Percentiles rank a stretch among this genome's conserved stretches.
phyloP scores from a whole-genome alignment of 23 tunicate species.

The Halocynthia aurantium region DNA sequence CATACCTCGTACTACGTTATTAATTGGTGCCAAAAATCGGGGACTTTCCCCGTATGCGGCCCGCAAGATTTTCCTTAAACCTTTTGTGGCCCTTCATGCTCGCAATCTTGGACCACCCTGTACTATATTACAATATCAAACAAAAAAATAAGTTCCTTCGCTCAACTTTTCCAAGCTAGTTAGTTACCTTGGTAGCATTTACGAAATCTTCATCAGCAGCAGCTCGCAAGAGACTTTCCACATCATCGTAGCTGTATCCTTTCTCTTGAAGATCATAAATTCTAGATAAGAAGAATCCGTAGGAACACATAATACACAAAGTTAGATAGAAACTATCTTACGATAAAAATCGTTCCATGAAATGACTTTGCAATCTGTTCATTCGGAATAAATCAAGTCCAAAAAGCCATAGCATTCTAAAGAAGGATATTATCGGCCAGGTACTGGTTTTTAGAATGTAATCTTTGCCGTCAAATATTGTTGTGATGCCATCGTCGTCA shows the following conservation, averaged over 20 bases:
- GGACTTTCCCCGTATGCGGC: too few relatives aligned
- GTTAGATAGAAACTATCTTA: constrained; percentile 3
- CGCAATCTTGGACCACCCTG: too few relatives aligned
- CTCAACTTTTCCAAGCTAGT: too few relatives aligned
- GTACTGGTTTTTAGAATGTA: constrained; percentile 41
- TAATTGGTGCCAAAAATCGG: too few relatives aligned
- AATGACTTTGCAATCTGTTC: constrained; percentile 16
- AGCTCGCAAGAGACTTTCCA: constrained; percentile 25
- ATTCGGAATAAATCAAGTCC: constrained; percentile 56
- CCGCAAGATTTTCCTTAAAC: too few relatives aligned
- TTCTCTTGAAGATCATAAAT: constrained; percentile 48
- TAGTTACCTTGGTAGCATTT: constrained; percentile 53
- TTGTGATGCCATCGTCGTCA: background rate
- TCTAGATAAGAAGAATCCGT: constrained; percentile 17
- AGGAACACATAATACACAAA: background rate
- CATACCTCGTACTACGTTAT: too few relatives aligned
- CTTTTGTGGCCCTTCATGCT: too few relatives aligned
- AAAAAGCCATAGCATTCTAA: constrained; percentile 59
- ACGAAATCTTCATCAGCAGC: constrained; percentile 31
- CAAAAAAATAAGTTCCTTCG: background rate
- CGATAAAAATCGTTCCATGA: constrained; percentile 40
- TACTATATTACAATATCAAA: too few relatives aligned
- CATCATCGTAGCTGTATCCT: constrained; percentile 41
- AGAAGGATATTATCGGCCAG: constrained; percentile 32
- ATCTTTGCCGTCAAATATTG: constrained; percentile 58